A percentile compares a stretch with the other conserved stretches of the same genome.
Evolutionary conservation across 2,113 vertebrate species (phyloP).

Genomic region (Crotalus horridus): DNA sequence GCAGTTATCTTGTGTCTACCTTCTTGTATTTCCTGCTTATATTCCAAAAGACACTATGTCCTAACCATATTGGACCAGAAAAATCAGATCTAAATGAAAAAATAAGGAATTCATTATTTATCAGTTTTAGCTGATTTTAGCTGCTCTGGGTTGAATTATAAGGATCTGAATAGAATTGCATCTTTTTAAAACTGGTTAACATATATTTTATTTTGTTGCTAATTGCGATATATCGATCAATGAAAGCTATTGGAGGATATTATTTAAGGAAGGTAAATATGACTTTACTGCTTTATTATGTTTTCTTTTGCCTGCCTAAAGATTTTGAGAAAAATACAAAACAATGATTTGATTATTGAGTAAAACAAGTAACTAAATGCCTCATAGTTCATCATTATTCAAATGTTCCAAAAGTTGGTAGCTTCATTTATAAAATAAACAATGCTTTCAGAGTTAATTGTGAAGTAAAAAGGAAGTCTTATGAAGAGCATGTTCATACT

Average conservation of each 20-base stretch:
- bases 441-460: conserved; percentile 13
- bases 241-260: background rate
- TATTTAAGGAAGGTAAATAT: background rate
- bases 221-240: background rate
- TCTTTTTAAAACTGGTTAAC: background rate
- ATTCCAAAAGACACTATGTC: background rate
- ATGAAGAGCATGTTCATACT: fast-evolving
- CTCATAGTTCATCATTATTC: background rate
- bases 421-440: background rate
- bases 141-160: background rate
- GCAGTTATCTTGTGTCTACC: background rate
- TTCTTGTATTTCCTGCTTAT: background rate
- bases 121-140: background rate
- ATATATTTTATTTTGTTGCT: background rate
- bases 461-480: background rate
- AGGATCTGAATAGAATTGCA: background rate
- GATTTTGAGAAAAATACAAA: background rate
- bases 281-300: background rate
- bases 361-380: background rate
- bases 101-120: background rate
- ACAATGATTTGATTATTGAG: background rate
- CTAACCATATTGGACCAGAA: background rate
- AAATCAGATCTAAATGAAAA: background rate
- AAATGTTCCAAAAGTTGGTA: background rate
- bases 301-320: background rate